phyloP scores from a whole-genome alignment of 1,140 invertebrate species.

The Dendrolimus kikuchii region DNA sequence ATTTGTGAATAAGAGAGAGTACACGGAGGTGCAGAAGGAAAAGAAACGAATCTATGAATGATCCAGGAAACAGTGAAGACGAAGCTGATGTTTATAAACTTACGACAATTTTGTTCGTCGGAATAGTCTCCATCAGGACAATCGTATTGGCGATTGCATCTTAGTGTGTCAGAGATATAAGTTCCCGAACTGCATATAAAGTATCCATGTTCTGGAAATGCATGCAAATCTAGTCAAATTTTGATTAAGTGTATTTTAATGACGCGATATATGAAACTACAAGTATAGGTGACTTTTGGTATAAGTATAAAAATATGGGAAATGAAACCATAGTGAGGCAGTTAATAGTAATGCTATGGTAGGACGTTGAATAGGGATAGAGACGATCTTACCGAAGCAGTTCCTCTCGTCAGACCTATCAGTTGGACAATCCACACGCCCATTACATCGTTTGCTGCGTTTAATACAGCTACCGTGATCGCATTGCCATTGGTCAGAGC shows the following conservation, averaged over 20 bases:
- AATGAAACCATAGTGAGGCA: too few species aligned
- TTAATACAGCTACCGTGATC: conserved; percentile 77
- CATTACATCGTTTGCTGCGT: conserved; percentile 75
- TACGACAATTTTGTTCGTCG: conserved; percentile 83
- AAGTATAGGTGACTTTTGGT: not conserved
- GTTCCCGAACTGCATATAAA: conserved; percentile 81
- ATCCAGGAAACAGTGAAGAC: conserved; percentile 15
- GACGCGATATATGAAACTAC: not conserved
- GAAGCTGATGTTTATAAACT: conserved; percentile 51
- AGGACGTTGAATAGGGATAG: not conserved
- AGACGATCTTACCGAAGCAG: conserved; percentile 74
- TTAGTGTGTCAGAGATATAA: conserved; percentile 75
- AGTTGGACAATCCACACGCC: conserved; percentile 77
- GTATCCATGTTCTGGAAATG: conserved; percentile 68
- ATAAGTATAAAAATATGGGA: not conserved
- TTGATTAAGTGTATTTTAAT: not conserved
- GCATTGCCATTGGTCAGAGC: conserved; percentile 74
- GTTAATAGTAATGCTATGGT: too few species aligned
- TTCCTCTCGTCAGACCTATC: conserved; percentile 81
- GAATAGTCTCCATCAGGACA: conserved; percentile 77
- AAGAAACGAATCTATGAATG: conserved; percentile 1
- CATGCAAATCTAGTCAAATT: conserved; percentile 31
- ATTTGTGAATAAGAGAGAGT: conserved; percentile 17
- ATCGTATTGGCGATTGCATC: conserved; percentile 80
- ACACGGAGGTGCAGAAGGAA: conserved; percentile 5